These are phyloP conservation scores for Salvelinus alpinus DNA, from an alignment of 2,113 vertebrate species.

Conservation along the genomic window DNA sequence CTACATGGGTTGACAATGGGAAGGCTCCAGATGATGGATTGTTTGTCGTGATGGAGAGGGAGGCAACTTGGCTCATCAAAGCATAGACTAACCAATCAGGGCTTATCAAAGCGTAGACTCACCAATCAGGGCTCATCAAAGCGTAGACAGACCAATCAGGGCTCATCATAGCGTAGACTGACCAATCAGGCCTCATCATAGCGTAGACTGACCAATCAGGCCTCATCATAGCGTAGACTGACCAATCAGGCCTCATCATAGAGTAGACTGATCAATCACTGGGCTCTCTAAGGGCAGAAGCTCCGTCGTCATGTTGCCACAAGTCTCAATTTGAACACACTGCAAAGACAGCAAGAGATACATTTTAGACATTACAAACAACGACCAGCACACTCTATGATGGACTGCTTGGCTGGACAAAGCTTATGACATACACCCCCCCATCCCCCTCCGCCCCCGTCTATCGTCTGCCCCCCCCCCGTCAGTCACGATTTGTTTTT, in stretches of 20 bases:
- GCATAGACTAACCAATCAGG: not conserved
- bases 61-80: constrained; percentile 9
- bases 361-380: constrained; percentile 7
- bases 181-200: constrained; percentile 16
- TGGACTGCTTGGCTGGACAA: not conserved
- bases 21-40: not conserved
- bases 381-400: not conserved
- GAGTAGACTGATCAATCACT: constrained; percentile 38
- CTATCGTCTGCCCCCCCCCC: too few relatives aligned
- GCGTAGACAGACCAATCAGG: not conserved
- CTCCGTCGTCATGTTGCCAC: constrained; percentile 19
- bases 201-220: not conserved
- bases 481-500: not conserved
- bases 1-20: not conserved
- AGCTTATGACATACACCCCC: not conserved
- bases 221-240: constrained; percentile 34
- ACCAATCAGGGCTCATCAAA: constrained; percentile 14
- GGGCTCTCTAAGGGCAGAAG: constrained; percentile 25
- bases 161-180: constrained; percentile 10
- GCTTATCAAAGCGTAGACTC: constrained; percentile 14
- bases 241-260: constrained; percentile 33
- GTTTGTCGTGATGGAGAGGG: not conserved
- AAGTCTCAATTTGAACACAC: constrained; percentile 33
- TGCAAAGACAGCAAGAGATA: constrained; percentile 39
- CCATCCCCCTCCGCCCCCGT: not conserved